Evolutionary conservation across 2,888 invertebrate genomes (phyloP), one percentile per base, ranked within the genome.

Genomic region (Emmelina monodactyla): DNA sequence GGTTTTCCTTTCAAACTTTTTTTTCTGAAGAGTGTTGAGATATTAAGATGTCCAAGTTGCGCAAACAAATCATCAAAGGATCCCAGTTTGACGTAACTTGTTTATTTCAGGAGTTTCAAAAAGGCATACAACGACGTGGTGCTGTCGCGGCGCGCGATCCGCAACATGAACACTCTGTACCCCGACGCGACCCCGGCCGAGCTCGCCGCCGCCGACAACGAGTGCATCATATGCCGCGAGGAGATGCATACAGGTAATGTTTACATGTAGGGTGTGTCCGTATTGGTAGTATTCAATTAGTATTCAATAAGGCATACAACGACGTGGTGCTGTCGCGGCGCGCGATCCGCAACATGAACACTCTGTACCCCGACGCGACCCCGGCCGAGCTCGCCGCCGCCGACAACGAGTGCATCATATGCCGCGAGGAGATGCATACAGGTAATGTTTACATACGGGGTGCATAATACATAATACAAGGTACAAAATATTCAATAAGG

Each of bases 381-480:
- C 79, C 89, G 1, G 96, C 93, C 49, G 97, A 98, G 69, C 78
- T 98, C 13, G 88, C 89, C 16, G 88, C 91, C 11, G 92, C 93
- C 0, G 98, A 99, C 73, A 97, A 97, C 64, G 97, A 98, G 37
- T 99, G 99, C 72, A 99, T 99, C 53, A 99, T 99, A 53, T 99
- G 99, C 64, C 86, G 97, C 52, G 91, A 92, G 65, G 90, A 91
- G 61, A 92, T 92, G 91, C 82, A 83, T 36, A 81, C 83, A 16
- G 83, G 84, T 83, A 42, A 46, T 55, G 49, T 10, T 10, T 10
- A 2, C 22, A 5, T 22, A n/a, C n/a, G n/a, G n/a, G n/a, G n/a
- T n/a, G n/a, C n/a, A n/a, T n/a, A n/a, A n/a, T n/a, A n/a, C n/a
- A n/a, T n/a, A n/a, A n/a, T n/a, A n/a, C n/a, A n/a, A n/a, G n/a